Evolutionary conservation across 2,797 vertebrate species (phyloP).

Genomic region (Neosilurus hyrtlii): DNA sequence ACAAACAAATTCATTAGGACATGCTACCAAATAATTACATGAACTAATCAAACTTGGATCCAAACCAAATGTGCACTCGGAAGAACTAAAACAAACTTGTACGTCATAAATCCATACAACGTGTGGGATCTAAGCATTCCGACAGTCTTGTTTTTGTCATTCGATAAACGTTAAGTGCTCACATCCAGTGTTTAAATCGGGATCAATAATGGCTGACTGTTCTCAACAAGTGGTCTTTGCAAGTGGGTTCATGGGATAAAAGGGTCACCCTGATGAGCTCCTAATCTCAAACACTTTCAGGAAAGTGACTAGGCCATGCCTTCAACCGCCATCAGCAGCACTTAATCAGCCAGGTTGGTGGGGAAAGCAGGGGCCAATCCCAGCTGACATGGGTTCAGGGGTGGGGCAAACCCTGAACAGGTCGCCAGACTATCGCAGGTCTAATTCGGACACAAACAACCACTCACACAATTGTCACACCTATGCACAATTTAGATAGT

Average conservation of each 20-base stretch:
- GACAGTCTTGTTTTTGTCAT: background rate
- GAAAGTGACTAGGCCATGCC: background rate
- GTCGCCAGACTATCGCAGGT: too few species aligned
- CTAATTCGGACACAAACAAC: too few species aligned
- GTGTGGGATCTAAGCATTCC: background rate
- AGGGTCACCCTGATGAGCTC: background rate
- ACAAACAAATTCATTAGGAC: background rate
- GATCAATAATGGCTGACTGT: background rate
- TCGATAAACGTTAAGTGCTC: background rate
- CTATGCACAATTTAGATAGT: too few species aligned
- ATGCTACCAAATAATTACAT: background rate
- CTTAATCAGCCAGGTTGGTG: too few species aligned
- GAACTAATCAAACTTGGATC: background rate
- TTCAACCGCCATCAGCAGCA: too few species aligned
- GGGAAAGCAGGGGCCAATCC: too few species aligned
- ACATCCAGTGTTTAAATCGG: background rate
- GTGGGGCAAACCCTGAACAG: too few species aligned
- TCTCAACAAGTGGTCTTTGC: background rate
- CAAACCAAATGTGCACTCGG: background rate
- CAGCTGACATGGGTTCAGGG: too few species aligned
- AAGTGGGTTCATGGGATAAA: background rate
- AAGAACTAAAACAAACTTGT: background rate
- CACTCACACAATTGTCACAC: too few species aligned
- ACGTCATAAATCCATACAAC: background rate
- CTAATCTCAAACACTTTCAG: background rate